Conservation (phyloP, 2,888 invertebrate species). For the Caenorhabditis virilis region DNA sequence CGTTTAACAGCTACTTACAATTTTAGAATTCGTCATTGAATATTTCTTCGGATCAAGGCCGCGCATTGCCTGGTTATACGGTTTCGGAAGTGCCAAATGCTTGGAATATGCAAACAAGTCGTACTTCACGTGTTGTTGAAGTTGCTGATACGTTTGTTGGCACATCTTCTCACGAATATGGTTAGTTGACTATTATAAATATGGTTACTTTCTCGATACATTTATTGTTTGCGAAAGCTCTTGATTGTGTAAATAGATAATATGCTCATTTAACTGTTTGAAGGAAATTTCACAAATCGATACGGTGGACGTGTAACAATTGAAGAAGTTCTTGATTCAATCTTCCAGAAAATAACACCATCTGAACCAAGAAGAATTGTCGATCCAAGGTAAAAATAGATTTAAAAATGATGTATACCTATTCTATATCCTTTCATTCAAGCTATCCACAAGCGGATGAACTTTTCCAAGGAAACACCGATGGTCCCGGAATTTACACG, state of each 20-base stretch:
- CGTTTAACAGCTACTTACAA: too few species aligned
- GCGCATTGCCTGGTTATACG: conserved; percentile 59
- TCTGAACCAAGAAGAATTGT: conserved; percentile 26
- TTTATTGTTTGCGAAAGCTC: too few species aligned
- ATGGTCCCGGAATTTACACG: conserved; percentile 65
- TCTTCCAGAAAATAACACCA: conserved; percentile 80
- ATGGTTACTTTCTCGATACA: too few species aligned
- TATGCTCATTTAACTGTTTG: too few species aligned
- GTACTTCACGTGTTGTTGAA: conserved; percentile 65
- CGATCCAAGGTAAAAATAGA: conserved; percentile 57
- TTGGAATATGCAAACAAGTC: conserved; percentile 61
- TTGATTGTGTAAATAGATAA: too few species aligned
- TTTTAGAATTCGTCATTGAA: too few species aligned
- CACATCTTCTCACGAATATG: conserved; percentile 44
- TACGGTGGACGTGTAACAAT: conserved; percentile 74
- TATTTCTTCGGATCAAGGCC: conserved; percentile 11
- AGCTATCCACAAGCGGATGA: conserved; percentile 36
- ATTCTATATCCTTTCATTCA: too few species aligned
- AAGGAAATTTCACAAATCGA: conserved; percentile 43
- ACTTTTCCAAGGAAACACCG: conserved; percentile 50
- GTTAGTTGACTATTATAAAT: conserved; percentile 18
- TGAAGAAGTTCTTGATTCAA: conserved; percentile 90
- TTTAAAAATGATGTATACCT: too few species aligned
- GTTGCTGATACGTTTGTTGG: conserved; percentile 69
- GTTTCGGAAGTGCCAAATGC: conserved; percentile 65